A percentile compares a stretch with the other conserved stretches of the same genome.
These are phyloP conservation scores for Eudyptes chrysolophus DNA, from an alignment of 2,113 vertebrate genomes.

Conservation along the genomic window DNA sequence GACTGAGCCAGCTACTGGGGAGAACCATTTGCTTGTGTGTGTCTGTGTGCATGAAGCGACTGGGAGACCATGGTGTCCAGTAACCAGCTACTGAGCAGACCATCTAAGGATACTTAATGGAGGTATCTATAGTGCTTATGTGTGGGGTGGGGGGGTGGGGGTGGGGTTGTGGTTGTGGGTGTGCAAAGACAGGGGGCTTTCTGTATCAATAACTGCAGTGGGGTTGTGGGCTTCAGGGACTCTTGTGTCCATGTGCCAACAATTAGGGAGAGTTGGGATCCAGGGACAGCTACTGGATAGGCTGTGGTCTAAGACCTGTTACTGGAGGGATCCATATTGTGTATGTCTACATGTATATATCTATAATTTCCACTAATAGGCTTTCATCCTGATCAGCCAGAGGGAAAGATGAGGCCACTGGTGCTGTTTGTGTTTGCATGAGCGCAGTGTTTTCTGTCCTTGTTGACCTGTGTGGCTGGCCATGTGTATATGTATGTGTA, in stretches of 20 bases:
- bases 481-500: accelerated
- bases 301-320: not conserved
- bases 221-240: not conserved
- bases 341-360: not conserved
- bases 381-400: not conserved
- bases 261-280: not conserved
- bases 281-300: not conserved
- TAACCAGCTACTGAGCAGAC: not conserved
- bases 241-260: not conserved
- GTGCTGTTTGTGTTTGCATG: not conserved
- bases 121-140: not conserved
- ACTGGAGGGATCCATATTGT: not conserved
- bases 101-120: not conserved
- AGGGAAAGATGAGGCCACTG: not conserved
- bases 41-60: not conserved
- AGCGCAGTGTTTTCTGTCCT: not conserved
- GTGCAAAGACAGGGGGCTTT: not conserved
- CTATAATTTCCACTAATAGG: not conserved
- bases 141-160: too few species aligned
- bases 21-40: not conserved
- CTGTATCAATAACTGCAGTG: not conserved
- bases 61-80: not conserved
- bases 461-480: not conserved
- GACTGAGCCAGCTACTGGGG: not conserved
- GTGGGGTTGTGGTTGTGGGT: not conserved